phyloP scores from a whole-genome alignment of 2,888 invertebrate genomes.

The Sinotaia quadrata region DNA sequence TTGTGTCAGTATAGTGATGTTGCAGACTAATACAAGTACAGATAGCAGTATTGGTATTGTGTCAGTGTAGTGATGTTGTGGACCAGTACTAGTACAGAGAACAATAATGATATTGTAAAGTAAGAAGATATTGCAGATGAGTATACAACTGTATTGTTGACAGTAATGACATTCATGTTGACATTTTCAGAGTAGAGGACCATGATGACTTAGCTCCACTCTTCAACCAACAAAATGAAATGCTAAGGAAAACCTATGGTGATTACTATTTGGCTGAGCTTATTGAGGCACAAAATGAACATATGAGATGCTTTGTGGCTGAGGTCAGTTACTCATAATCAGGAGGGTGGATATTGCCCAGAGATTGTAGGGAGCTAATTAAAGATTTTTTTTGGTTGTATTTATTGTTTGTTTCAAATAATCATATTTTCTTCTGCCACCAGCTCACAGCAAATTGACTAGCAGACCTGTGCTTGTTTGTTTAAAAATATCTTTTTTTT shows the following conservation, averaged over 20 bases:
- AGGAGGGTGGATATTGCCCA: background rate
- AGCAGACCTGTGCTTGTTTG: too few relatives aligned
- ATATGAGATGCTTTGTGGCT: constrained; percentile 71
- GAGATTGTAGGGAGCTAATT: background rate
- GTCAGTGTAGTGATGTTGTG: too few relatives aligned
- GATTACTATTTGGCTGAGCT: constrained; percentile 72
- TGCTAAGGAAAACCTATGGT: constrained; percentile 70
- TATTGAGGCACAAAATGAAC: constrained; percentile 71
- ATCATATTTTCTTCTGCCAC: too few relatives aligned
- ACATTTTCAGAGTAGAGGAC: constrained; percentile 68
- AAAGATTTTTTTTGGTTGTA: background rate
- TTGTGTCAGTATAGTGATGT: too few relatives aligned
- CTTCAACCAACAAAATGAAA: constrained; percentile 71
- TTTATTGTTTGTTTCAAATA: too few relatives aligned
- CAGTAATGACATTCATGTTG: too few relatives aligned
- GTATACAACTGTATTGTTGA: background rate
- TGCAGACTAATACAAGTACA: too few relatives aligned
- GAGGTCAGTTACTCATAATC: constrained; percentile 60
- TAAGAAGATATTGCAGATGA: background rate
- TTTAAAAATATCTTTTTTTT: too few relatives aligned
- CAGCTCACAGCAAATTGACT: too few relatives aligned
- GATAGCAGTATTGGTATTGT: too few relatives aligned
- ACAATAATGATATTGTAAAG: too few relatives aligned
- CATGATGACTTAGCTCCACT: constrained; percentile 73
- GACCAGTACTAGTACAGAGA: too few relatives aligned